Percentiles rank a stretch among this genome's conserved stretches.
phyloP scores from a whole-genome alignment of 2,113 vertebrate genomes.

The Echinops telfairi region DNA sequence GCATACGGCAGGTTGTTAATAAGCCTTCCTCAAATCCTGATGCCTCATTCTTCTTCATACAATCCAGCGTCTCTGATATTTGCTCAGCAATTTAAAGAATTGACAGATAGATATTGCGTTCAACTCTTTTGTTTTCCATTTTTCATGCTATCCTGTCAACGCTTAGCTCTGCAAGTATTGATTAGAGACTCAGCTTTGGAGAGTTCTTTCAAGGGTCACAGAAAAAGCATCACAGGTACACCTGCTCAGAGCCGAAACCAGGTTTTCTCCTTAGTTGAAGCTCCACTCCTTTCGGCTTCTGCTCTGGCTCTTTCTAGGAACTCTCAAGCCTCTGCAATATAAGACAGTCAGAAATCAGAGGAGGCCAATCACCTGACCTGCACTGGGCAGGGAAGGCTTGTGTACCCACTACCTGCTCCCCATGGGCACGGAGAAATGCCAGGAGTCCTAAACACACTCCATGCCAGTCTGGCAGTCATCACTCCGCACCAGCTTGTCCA shows the following conservation, averaged over 20 bases:
- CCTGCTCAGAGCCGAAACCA: neutral
- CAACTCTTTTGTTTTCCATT: conserved; percentile 1
- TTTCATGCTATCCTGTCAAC: neutral
- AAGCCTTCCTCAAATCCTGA: no score
- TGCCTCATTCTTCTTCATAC: no score
- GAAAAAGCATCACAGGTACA: conserved; percentile 4
- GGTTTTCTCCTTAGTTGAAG: neutral
- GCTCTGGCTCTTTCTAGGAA: conserved; percentile 48
- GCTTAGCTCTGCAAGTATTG: neutral
- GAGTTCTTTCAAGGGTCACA: conserved; percentile 18
- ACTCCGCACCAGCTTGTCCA: neutral
- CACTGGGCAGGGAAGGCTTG: neutral
- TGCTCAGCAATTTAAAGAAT: neutral
- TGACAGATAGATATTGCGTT: neutral
- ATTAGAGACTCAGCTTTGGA: conserved; percentile 25
- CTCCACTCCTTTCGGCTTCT: conserved; percentile 10
- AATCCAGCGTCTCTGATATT: no score
- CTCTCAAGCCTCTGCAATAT: neutral
- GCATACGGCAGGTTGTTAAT: no score
- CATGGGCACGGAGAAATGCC: neutral
- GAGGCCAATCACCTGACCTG: neutral
- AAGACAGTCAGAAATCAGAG: neutral
- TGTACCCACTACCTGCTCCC: neutral
- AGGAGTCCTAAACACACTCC: neutral
- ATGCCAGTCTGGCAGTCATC: neutral